Evolutionary conservation across 2,797 vertebrate species (phyloP).

Genomic region (Squalus acanthias): DNA sequence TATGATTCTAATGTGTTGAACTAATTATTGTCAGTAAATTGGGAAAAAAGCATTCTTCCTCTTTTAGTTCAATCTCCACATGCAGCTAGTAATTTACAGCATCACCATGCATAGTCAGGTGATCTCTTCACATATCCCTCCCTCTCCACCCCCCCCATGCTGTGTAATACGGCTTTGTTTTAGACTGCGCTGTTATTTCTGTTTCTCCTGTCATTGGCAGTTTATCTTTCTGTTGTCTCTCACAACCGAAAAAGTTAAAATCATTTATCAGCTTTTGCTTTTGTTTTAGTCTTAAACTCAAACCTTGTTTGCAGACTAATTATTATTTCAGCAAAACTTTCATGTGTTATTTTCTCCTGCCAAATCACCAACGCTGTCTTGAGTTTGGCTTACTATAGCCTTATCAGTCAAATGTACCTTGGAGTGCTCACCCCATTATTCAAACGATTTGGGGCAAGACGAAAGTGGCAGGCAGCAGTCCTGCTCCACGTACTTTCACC

Average conservation of each 20-base stretch:
- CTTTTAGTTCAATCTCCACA: background rate
- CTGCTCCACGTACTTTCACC: no score
- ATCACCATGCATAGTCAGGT: background rate
- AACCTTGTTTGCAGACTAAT: background rate
- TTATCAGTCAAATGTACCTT: background rate
- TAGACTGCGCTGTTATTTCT: background rate
- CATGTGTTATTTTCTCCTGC: background rate
- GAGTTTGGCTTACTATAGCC: background rate
- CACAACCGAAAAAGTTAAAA: background rate
- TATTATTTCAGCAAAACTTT: background rate
- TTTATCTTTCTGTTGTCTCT: background rate
- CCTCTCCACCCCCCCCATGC: no score
- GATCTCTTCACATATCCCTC: background rate
- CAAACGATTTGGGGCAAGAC: background rate
- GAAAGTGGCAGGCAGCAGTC: no score
- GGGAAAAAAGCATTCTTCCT: background rate
- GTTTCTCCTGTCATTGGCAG: background rate
- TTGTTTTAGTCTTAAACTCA: background rate
- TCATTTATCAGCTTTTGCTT: background rate
- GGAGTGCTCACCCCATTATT: background rate
- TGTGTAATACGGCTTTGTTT: background rate
- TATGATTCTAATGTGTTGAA: background rate
- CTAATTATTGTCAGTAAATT: background rate
- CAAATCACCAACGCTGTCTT: background rate
- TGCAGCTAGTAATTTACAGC: background rate